Base-by-base conservation (phyloP, 1,140 invertebrate genomes). In the Fopius arisanus region DNA sequence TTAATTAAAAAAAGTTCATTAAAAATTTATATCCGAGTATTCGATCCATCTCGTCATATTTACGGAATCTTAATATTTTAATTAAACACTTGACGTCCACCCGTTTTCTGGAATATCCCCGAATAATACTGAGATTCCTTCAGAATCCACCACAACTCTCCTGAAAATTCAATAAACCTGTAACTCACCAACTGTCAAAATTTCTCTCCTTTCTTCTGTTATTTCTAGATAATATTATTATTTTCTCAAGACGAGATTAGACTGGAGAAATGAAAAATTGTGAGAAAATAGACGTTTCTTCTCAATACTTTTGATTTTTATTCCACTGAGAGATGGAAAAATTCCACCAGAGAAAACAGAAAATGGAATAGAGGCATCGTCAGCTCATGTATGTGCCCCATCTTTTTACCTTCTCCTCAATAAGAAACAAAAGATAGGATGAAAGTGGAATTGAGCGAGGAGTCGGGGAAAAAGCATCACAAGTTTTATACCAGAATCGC, bases 161-260 rank as follows among this genome's bases (percentile, higher is more conserved):
- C 16, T 67, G 29, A 19, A 33, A 67, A 67, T 67, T 31, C 23
- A 40, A 33, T 31, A 63, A 67, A 67, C 14, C 37, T 67, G 65
- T 67, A 37, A 48, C 43, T 48, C 43, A 19, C 43, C 9, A 48
- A 12, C 43, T 48, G 14, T 16, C 43, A 48, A 48, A 48, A 48
- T n/a, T 48, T n/a, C 43, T 48, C 43, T 48, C 16, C 5, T 6
- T 19, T 48, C 43, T 19, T 19, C 43, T 48, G 43, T 48, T 48
- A 48, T 48, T 48, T 19, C 43, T 48, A 48, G 43, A 48, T 48
- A 12, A 2, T 19, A 59, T 59, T 59, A 59, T 59, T 59, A 14
- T 28, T 26, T 26, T 59, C 19, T n/a, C 54, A 23, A 59, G 19
- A 59, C 23, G 19, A 59, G 54, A 26, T 59, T 59, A 23, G 23